Evolutionary conservation across 2,113 vertebrate species (phyloP), one percentile per base, ranked within the genome.

Genomic region (Pachyramphus minor): DNA sequence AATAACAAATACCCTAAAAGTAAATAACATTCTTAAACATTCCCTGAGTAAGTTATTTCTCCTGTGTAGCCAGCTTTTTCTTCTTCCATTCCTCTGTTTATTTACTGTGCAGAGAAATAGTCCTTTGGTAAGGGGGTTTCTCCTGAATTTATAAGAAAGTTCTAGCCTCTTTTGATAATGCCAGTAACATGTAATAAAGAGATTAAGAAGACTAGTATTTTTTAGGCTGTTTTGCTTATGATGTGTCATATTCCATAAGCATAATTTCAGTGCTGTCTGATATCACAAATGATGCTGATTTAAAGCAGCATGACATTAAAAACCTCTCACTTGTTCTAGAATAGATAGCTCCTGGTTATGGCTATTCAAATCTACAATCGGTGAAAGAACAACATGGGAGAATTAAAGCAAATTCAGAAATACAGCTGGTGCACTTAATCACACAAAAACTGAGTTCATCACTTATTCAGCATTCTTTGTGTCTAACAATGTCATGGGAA

Each of bases 391-490:
- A 47, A 66, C 0, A 22, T 35, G 56, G 37, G 77, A 73, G 55
- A 83, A 72, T 72, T 74, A 92, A 63, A 12, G 44, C 69, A 88
- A 85, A 91, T 77, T 91, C 6, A 27, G 77, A 89, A 89, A 84
- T 79, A 75, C 62, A 72, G 64, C 71, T 87, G 74, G 56, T 68
- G 73, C 49, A 95, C 71, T 94, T 84, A 79, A 92, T 96, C 22
- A 72, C 55, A 63, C 41, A 87, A 83, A 93, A 63, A 28, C 56
- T 14, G 58, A 96, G 79, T 95, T 95, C 80, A 95, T 96, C 73
- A 85, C 67, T 94, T 87, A 69, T 45, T 95, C 69, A 63, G 60
- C 93, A 63, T 95, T 94, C 91, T 93, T 89, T 81, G 75, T 84
- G 67, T 85, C 49, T 84, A 81, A 79, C 87, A 97, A 94, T 76